Evolutionary conservation across 2,113 vertebrate genomes (phyloP).

Genomic region (Corvus moneduloides): DNA sequence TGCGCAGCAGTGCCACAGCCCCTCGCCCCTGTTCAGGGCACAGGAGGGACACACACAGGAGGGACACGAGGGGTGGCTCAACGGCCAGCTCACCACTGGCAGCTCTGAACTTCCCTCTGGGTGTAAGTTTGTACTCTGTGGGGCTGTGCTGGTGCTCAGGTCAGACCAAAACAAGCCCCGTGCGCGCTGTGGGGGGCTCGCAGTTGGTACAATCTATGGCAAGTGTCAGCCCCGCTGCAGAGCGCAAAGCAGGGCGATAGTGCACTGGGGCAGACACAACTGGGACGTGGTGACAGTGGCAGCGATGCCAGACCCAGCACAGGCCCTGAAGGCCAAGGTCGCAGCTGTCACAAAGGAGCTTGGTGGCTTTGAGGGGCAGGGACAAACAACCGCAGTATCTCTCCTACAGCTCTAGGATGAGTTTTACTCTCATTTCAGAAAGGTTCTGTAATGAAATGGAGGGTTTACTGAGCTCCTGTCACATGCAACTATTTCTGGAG

Average conservation of each 20-base stretch:
- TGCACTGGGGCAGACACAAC: conserved; percentile 24
- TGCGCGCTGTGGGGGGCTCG: fast-evolving
- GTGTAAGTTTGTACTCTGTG: fast-evolving
- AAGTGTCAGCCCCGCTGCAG: background rate
- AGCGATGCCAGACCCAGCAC: background rate
- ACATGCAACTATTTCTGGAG: background rate
- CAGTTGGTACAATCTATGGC: background rate
- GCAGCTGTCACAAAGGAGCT: background rate
- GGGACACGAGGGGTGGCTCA: background rate
- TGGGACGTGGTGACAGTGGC: background rate
- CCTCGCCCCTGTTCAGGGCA: fast-evolving
- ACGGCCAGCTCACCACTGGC: fast-evolving
- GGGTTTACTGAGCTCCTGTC: background rate
- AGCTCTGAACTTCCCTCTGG: background rate
- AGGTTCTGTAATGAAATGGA: background rate
- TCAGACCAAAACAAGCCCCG: background rate
- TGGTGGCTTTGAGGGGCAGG: background rate
- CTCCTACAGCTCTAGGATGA: background rate
- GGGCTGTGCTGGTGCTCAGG: fast-evolving
- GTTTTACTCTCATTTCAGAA: background rate
- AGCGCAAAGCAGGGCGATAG: conserved; percentile 34
- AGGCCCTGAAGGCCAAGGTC: conserved; percentile 43
- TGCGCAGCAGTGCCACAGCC: background rate
- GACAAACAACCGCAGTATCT: background rate
- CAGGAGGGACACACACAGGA: too few species aligned